Evolutionary conservation across 2,113 vertebrate genomes (phyloP).

Genomic region (Anarhynchus alexandrinus): DNA sequence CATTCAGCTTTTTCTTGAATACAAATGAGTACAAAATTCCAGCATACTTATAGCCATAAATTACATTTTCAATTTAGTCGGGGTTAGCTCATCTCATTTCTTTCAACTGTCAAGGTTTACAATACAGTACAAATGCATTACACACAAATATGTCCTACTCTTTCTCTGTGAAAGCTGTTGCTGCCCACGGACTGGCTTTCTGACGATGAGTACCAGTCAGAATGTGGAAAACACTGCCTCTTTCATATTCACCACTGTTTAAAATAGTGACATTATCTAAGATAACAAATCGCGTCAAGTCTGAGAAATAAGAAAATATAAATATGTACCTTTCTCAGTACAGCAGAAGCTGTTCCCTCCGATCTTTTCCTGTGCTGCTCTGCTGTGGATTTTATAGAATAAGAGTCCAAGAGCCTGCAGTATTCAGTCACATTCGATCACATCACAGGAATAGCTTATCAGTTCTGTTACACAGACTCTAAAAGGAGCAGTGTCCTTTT

Average conservation of each 20-base stretch:
- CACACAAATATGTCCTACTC: constrained; percentile 33
- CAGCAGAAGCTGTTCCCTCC: constrained; percentile 14
- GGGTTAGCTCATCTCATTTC: neutral
- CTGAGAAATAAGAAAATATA: constrained; percentile 15
- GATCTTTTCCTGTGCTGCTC: constrained; percentile 26
- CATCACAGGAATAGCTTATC: constrained; percentile 52
- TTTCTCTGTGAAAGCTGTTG: constrained; percentile 22
- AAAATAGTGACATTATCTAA: neutral
- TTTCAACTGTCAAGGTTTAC: neutral
- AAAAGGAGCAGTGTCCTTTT: constrained; percentile 39
- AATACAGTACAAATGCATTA: neutral
- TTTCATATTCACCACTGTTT: neutral
- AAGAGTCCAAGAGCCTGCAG: constrained; percentile 43
- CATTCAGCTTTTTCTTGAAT: constrained; percentile 10
- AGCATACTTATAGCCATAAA: neutral
- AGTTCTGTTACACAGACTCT: constrained; percentile 30
- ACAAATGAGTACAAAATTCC: constrained; percentile 9
- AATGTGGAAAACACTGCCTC: neutral
- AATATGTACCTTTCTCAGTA: constrained; percentile 55
- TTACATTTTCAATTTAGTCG: neutral
- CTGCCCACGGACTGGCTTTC: constrained; percentile 32
- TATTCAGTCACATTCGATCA: constrained; percentile 60
- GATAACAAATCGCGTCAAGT: neutral
- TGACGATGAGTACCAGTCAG: neutral
- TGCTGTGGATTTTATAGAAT: constrained; percentile 49